Evolutionary conservation across 2,113 vertebrate genomes (phyloP).

Genomic region (Tachycineta bicolor): DNA sequence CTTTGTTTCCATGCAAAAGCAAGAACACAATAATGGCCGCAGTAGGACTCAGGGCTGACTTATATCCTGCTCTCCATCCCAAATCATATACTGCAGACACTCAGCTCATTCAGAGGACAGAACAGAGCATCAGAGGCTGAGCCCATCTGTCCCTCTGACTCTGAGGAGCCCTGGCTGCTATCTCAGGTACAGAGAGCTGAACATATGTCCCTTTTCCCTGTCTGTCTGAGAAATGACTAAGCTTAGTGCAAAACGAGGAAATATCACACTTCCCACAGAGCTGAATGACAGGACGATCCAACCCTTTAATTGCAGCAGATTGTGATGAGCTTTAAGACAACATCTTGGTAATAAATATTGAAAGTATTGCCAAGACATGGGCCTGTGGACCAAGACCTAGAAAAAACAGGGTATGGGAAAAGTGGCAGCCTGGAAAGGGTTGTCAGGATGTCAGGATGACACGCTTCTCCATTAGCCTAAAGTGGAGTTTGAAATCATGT

Average conservation of each 20-base stretch:
- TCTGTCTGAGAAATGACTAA: constrained; percentile 30
- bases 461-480: not conserved
- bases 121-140: not conserved
- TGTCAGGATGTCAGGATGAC: not conserved
- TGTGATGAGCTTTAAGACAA: not conserved
- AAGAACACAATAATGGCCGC: not conserved
- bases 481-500: not conserved
- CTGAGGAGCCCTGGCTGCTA: not conserved
- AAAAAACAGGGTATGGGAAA: not conserved
- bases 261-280: constrained; percentile 30
- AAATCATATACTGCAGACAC: not conserved
- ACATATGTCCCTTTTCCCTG: constrained; percentile 26
- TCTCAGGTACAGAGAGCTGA: not conserved
- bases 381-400: not conserved
- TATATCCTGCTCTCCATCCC: not conserved
- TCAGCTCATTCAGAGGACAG: not conserved
- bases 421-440: not conserved
- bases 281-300: constrained; percentile 24
- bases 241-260: not conserved
- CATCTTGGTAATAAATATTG: not conserved
- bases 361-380: not conserved
- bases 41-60: not conserved
- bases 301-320: constrained; percentile 19
- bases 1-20: not conserved
- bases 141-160: not conserved